phyloP scores from a whole-genome alignment of 53 echinoderm and acorn worm species.

The Paracentrotus lividus region DNA sequence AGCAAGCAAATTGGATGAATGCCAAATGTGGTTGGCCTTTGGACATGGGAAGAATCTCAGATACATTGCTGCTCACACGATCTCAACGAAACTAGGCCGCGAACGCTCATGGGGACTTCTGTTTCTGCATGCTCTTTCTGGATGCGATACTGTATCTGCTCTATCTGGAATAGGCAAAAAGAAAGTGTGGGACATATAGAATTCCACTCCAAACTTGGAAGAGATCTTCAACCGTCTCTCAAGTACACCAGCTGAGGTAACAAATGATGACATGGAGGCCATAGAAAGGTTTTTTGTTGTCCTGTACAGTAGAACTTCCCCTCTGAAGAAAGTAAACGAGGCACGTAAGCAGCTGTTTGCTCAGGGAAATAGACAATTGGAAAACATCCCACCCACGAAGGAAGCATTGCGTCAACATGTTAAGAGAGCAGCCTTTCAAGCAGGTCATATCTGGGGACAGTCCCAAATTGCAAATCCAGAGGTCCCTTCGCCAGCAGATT shows the following conservation, averaged over 20 bases:
- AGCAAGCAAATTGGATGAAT: conserved; percentile 30
- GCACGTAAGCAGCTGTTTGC: conserved; percentile 63
- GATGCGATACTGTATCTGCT: conserved; percentile 70
- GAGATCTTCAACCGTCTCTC: conserved; percentile 64
- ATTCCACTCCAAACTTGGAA: conserved; percentile 61
- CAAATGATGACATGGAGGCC: conserved; percentile 53
- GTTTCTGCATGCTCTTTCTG: conserved; percentile 33
- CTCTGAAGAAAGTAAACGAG: conserved; percentile 47
- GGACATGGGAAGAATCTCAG: conserved; percentile 47
- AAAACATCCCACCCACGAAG: conserved; percentile 70
- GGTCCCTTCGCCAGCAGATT: conserved; percentile 55
- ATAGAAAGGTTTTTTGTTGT: conserved; percentile 72
- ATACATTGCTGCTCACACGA: conserved; percentile 57
- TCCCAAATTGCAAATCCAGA: conserved; percentile 53
- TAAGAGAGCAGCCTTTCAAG: too few relatives aligned
- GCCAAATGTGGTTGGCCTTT: conserved; percentile 71
- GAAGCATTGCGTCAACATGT: conserved; percentile 68
- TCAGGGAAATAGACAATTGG: conserved; percentile 54
- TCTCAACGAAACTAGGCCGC: background rate
- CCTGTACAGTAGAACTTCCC: conserved; percentile 65
- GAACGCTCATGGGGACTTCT: conserved; percentile 39
- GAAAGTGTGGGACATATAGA: conserved; percentile 65
- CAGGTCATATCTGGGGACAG: conserved; percentile 54
- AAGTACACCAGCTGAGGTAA: conserved; percentile 62
- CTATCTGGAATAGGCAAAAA: conserved; percentile 66